Evolutionary conservation across 1,140 invertebrate species (phyloP).

Genomic region (Muscidifurax raptorellus): DNA sequence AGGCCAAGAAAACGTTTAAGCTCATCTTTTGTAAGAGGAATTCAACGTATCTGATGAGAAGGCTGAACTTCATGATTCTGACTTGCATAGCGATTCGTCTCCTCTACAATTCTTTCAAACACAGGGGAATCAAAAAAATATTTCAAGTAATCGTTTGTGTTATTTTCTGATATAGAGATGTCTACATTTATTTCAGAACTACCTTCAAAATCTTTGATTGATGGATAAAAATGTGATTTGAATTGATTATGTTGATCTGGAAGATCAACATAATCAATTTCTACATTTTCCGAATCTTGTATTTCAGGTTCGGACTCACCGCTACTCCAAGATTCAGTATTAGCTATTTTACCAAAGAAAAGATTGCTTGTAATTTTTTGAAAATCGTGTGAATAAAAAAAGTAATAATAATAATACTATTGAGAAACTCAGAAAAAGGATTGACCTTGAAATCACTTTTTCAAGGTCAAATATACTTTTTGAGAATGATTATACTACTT

Average conservation of each 20-base stretch:
- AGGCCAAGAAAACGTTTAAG: no score
- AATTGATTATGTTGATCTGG: constrained; percentile 39
- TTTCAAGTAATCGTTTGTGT: constrained; percentile 45
- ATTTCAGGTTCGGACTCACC: constrained; percentile 49
- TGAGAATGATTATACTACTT: no score
- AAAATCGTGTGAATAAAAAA: background rate
- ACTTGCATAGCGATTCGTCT: constrained; percentile 48
- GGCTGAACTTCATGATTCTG: constrained; percentile 26
- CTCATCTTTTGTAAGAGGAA: constrained; percentile 8
- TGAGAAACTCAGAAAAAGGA: no score
- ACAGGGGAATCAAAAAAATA: constrained; percentile 49
- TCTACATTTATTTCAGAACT: constrained; percentile 49
- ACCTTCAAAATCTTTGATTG: constrained; percentile 53
- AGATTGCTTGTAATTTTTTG: background rate
- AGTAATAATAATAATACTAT: background rate
- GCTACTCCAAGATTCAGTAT: constrained; percentile 50
- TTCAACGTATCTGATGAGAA: background rate
- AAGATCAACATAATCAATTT: constrained; percentile 44
- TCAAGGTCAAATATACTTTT: no score
- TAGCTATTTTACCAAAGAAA: constrained; percentile 49
- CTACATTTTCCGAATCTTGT: constrained; percentile 34
- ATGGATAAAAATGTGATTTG: constrained; percentile 50
- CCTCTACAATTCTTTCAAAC: constrained; percentile 39
- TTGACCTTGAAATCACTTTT: no score
- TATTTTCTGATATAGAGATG: constrained; percentile 47